Evolutionary conservation across 2,888 invertebrate species (phyloP), one percentile per base, ranked within the genome.

Genomic region (Hydroisotoma schaefferi): DNA sequence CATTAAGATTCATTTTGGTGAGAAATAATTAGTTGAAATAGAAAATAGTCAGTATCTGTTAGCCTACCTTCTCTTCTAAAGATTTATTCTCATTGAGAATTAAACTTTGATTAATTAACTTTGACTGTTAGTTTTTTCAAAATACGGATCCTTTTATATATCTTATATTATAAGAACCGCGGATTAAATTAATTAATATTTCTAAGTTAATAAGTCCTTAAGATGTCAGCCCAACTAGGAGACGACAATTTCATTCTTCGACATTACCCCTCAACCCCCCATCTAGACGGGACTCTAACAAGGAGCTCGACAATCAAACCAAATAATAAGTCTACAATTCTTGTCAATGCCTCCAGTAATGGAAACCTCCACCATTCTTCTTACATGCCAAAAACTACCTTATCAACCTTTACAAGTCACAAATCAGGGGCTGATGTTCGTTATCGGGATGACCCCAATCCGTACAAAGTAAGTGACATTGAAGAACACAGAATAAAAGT

Each of bases 381-480:
- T 5, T 63, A 65, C 55, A 68, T 63, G 61, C 68, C 68, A 27
- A 61, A 63, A 53, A 64, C 57, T 10, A 69, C 65, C 8, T 67
- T 73, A 33, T 68, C 70, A 2, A 73, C 71, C 20, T 73, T 73
- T 55, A 59, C 65, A 37, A 63, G 65, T 43, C 59, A 68, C 40
- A 57, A 55, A 15, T 54, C 59, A 18, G 37, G 55, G 15, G 47
- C 28, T 10, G 65, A 65, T 40, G 22, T 61, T n/a, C 59, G 68
- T 29, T 71, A 70, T 48, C 60, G 63, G 38, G 73, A 73, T 57
- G 73, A 73, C 49, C 73, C 73, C 8, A 73, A 73, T 58, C 73
- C 73, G 12, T 73, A 73, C 63, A 71, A 67, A 66, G 71, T 73
- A 57, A 71, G 71, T 43, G 65, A 56, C 15, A 71, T 73, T 55